Base-by-base conservation (phyloP, 2,113 vertebrate species). In the Colistium nudipinnis region DNA sequence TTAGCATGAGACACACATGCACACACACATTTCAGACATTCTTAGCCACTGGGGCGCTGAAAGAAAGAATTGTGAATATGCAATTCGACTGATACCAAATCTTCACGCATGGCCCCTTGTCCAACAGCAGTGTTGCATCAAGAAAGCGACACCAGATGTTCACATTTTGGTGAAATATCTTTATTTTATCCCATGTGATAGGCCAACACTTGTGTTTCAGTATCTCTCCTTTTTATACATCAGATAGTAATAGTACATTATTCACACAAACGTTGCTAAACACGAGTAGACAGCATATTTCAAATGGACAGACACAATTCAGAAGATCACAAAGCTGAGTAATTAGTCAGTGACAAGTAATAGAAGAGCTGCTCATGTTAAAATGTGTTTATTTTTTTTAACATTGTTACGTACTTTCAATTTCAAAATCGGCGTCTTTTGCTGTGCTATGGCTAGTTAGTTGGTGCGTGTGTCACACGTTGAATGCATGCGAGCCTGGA, bases 251-350 rank as follows among this genome's bases (percentile, higher is more conserved):
- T 91, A 93, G 86, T 92, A 93, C 90, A 90, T 93, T 94, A 94
- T 93, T 94, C 93, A 95, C 94, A 94, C 93, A 90, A 93, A 94
- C 90, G 89, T 87, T 76, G 92, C 95, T 95, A 95, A 96, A 95
- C 94, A 95, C 94, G 93, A 95, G 89, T 92, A 93, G 94, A 95
- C 94, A 93, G 93, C 92, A 87, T 92, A 93, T 93, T 94, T 92
- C 90, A 90, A 92, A 91, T 88, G 84, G 92, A 92, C 90, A 92
- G 87, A 95, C 93, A 95, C 94, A 90, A 90, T 91, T 92, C 87
- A 90, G 91, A 92, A 93, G 77, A 93, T 91, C 91, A 95, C 93
- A 94, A 93, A 94, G 91, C 92, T 89, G 93, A 90, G 89, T 92
- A 94, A 90, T 91, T 92, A 94, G 92, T 94, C 89, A 92, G 91